Conservation (phyloP, 2,113 vertebrate genomes). For the Cichladusa arquata region DNA sequence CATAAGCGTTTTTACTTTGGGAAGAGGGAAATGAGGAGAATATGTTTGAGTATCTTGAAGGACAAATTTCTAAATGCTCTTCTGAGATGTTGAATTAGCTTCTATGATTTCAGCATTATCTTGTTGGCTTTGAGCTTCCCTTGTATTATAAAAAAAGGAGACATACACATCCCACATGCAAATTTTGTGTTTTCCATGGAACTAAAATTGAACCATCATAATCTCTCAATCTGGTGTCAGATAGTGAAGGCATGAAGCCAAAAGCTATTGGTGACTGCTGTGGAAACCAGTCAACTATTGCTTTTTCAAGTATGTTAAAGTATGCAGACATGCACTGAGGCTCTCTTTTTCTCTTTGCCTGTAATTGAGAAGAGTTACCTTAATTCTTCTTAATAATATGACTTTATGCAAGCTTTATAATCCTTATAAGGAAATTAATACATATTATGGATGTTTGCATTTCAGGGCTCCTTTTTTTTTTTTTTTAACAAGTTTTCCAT, state of each 20-base stretch:
- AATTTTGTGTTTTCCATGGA: not conserved
- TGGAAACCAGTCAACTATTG: not conserved
- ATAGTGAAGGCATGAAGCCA: not conserved
- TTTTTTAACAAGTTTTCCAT: not conserved
- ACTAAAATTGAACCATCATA: not conserved
- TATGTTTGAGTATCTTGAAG: not conserved
- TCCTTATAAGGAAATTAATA: not conserved
- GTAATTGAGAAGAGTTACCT: not conserved
- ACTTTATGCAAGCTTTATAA: not conserved
- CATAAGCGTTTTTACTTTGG: not conserved
- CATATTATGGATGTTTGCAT: not conserved
- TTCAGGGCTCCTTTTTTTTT: not conserved
- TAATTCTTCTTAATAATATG: not conserved
- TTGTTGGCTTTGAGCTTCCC: not conserved
- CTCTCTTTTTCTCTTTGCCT: not conserved
- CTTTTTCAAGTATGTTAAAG: not conserved
- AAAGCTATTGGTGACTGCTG: not conserved
- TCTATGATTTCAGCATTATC: not conserved
- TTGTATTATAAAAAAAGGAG: not conserved
- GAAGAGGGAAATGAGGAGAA: not conserved
- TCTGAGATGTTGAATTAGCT: not conserved
- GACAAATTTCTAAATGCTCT: not conserved
- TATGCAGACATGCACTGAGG: not conserved
- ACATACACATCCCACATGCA: rapidly evolving
- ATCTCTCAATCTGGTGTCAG: not conserved